Evolutionary conservation across 2,888 invertebrate species (phyloP).

Genomic region (Agelastica alni): DNA sequence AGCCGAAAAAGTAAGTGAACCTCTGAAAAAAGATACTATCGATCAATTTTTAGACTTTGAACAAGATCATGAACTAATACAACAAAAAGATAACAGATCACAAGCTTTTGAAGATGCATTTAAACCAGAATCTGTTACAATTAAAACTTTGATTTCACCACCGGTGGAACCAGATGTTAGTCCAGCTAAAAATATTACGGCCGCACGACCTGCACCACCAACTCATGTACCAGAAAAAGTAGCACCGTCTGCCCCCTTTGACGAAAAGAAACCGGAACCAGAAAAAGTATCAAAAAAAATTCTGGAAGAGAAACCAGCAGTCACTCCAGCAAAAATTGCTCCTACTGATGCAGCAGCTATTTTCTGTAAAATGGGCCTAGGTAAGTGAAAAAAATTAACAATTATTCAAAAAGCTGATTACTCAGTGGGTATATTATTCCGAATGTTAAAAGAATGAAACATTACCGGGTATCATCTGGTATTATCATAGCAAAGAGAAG

Average conservation of each 20-base stretch:
- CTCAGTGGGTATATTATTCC: too few relatives aligned
- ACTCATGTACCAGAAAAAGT: slow-evolving; percentile 15
- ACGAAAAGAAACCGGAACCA: slow-evolving; percentile 15
- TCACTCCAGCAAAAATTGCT: slow-evolving; percentile 43
- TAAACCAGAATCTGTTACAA: slow-evolving; percentile 24
- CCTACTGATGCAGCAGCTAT: slow-evolving; percentile 70
- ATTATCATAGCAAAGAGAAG: too few relatives aligned
- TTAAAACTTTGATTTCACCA: slow-evolving; percentile 20
- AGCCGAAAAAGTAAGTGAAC: slow-evolving; percentile 16
- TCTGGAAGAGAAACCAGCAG: slow-evolving; percentile 28
- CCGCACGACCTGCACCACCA: slow-evolving; percentile 9
- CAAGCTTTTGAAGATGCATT: slow-evolving; percentile 5
- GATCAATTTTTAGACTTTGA: slow-evolving; percentile 26
- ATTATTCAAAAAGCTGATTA: too few relatives aligned
- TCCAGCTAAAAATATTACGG: background rate
- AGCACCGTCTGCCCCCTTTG: slow-evolving; percentile 2
- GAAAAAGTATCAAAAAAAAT: slow-evolving; percentile 21
- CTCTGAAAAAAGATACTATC: slow-evolving; percentile 17
- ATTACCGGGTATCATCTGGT: too few relatives aligned
- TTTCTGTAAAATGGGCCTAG: slow-evolving; percentile 73
- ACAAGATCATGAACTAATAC: slow-evolving; percentile 22
- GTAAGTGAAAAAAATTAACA: slow-evolving; percentile 61
- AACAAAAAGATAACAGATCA: background rate
- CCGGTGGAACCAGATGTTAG: slow-evolving; percentile 7
- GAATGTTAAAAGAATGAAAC: too few relatives aligned